Percentiles rank a stretch among this genome's conserved stretches.
Evolutionary conservation across 2,113 vertebrate species (phyloP).

Genomic region (Scomber scombrus): DNA sequence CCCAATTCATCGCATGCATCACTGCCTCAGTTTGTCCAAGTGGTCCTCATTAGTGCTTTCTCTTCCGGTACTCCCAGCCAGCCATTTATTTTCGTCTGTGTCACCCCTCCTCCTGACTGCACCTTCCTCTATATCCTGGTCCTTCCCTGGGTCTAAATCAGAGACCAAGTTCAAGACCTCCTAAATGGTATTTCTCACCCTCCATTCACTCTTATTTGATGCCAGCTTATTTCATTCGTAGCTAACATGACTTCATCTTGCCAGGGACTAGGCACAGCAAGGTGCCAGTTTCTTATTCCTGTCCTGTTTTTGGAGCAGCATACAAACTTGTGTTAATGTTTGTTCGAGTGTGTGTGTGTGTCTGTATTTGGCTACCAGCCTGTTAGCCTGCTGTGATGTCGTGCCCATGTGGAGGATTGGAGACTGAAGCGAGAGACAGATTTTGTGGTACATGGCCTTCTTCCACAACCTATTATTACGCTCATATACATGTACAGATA

Average conservation of each 20-base stretch:
- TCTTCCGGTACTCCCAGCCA: conserved; percentile 12
- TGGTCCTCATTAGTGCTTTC: conserved; percentile 30
- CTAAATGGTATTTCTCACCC: conserved; percentile 13
- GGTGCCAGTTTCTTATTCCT: conserved; percentile 31
- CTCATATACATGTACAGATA: not conserved
- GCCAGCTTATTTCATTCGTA: conserved; percentile 39
- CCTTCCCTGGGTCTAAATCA: not conserved
- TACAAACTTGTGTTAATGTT: conserved; percentile 28
- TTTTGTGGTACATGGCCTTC: conserved; percentile 35
- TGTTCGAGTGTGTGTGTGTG: conserved; percentile 4
- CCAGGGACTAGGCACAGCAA: conserved; percentile 28
- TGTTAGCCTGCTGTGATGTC: conserved; percentile 53
- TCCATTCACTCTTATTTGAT: conserved; percentile 31
- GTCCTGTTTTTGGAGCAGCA: conserved; percentile 21
- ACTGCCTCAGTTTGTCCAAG: conserved; percentile 20
- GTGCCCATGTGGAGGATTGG: conserved; percentile 43
- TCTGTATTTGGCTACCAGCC: conserved; percentile 31
- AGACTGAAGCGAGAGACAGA: conserved; percentile 37
- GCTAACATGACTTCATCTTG: conserved; percentile 12
- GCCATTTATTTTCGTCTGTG: conserved; percentile 11
- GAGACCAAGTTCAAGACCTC: conserved; percentile 12
- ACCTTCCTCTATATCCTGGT: accelerated
- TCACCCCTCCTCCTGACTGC: too few species aligned
- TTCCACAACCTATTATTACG: conserved; percentile 33
- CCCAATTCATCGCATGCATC: conserved; percentile 9